A percentile compares a stretch with the other conserved stretches of the same genome.
Evolutionary conservation across 2,888 invertebrate species (phyloP).

Genomic region (Drosophila mercatorum): DNA sequence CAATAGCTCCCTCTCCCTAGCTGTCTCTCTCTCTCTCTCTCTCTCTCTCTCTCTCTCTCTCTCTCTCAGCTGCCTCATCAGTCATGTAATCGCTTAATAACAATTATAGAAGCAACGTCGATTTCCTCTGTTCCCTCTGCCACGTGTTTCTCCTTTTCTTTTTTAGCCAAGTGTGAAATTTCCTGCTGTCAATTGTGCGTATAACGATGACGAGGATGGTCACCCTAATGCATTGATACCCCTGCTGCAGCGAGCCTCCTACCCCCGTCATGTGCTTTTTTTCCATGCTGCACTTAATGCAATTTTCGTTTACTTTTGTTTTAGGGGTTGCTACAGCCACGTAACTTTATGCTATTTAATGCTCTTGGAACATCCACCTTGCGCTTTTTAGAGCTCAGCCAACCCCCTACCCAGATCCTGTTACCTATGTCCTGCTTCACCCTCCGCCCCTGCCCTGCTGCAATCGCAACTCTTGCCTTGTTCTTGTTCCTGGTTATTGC

Average conservation of each 20-base stretch:
- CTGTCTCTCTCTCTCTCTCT: background rate
- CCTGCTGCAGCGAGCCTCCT: constrained; percentile 1
- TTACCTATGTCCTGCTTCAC: constrained; percentile 17
- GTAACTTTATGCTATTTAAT: constrained; percentile 63
- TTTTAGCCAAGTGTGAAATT: constrained; percentile 69
- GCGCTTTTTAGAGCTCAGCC: constrained; percentile 58
- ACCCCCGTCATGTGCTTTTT: constrained; percentile 4
- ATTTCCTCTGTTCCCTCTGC: constrained; percentile 28
- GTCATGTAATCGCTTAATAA: constrained; percentile 68
- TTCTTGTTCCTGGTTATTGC: background rate
- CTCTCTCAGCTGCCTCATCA: constrained; percentile 50
- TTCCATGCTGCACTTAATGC: constrained; percentile 66
- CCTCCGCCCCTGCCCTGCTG: constrained; percentile 3
- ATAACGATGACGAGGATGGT: constrained; percentile 46
- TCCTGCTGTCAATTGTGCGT: constrained; percentile 69
- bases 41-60: background rate
- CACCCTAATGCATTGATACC: constrained; percentile 52
- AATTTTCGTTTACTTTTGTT: constrained; percentile 65
- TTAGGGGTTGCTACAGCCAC: constrained; percentile 68
- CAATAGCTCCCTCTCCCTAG: background rate
- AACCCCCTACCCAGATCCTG: constrained; percentile 36
- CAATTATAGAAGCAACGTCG: constrained; percentile 51
- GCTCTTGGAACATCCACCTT: constrained; percentile 76
- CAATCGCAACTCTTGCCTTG: constrained; percentile 6
- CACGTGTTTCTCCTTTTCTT: constrained; percentile 45